Percentiles rank a stretch among this genome's conserved stretches.
Evolutionary conservation across 2,888 invertebrate species (phyloP).

Genomic region (Alviniconcha strummeri): DNA sequence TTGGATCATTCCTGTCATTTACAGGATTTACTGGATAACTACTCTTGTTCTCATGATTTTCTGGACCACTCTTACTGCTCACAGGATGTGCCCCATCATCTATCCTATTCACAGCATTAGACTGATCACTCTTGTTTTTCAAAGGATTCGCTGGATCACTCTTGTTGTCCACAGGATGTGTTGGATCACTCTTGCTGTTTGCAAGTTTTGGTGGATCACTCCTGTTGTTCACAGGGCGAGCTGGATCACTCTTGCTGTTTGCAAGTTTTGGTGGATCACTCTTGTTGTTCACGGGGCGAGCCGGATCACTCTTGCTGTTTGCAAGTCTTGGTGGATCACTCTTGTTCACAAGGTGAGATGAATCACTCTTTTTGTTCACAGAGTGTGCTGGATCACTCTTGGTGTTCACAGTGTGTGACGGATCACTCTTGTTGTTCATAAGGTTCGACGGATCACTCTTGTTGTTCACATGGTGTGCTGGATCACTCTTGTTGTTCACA

Average conservation of each 20-base stretch:
- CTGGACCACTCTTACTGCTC: neutral
- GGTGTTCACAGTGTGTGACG: neutral
- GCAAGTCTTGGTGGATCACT: neutral
- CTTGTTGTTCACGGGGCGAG: neutral
- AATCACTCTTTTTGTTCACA: neutral
- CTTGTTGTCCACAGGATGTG: neutral
- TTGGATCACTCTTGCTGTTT: neutral
- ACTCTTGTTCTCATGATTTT: neutral
- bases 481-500: too few species aligned
- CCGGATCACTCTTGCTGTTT: neutral
- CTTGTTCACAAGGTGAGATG: neutral
- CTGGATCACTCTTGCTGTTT: neutral
- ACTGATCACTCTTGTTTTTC: neutral
- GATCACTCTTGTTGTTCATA: too few species aligned
- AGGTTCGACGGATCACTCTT: too few species aligned
- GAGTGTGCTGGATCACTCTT: too few species aligned
- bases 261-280: neutral
- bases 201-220: too few species aligned
- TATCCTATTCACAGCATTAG: neutral
- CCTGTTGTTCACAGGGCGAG: neutral
- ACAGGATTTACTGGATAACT: neutral
- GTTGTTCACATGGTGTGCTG: too few species aligned
- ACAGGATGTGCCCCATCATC: neutral
- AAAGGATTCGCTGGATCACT: neutral
- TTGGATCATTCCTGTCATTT: neutral